phyloP scores from a whole-genome alignment of 2,888 invertebrate genomes.

The Clanis bilineata region DNA sequence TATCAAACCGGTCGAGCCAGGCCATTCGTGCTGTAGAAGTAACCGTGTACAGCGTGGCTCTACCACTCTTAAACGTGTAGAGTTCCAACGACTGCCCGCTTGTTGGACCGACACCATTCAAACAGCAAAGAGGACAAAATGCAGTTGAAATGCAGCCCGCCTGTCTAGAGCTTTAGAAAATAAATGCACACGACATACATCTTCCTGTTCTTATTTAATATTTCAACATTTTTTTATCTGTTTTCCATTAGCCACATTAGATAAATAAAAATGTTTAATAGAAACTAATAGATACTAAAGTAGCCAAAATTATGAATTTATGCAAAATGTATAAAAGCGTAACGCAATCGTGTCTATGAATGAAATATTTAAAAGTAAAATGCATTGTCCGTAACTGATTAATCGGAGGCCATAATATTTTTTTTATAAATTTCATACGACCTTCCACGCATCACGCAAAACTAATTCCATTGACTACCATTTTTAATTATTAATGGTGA shows the following conservation, averaged over 20 bases:
- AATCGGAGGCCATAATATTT: slow-evolving; percentile 9
- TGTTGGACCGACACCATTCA: no score
- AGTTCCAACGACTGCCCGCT: no score
- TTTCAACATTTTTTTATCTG: not conserved
- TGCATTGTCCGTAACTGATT: slow-evolving; percentile 25
- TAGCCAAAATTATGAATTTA: not conserved
- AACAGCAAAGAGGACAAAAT: no score
- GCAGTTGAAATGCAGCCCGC: no score
- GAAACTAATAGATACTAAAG: not conserved
- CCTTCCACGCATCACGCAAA: slow-evolving; percentile 22
- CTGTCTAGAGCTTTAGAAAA: no score
- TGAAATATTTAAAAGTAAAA: slow-evolving; percentile 26
- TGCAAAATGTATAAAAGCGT: not conserved
- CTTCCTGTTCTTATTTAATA: not conserved
- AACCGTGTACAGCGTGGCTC: no score
- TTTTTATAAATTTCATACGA: not conserved
- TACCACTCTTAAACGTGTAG: no score
- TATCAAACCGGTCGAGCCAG: no score
- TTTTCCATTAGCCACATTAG: not conserved
- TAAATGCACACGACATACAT: no score
- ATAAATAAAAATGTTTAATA: not conserved
- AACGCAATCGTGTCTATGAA: slow-evolving; percentile 19
- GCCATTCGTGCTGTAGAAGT: no score
- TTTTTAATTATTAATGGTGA: not conserved
- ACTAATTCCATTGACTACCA: not conserved